Evolutionary conservation across 2,797 vertebrate species (phyloP).

Genomic region (Paguma larvata): DNA sequence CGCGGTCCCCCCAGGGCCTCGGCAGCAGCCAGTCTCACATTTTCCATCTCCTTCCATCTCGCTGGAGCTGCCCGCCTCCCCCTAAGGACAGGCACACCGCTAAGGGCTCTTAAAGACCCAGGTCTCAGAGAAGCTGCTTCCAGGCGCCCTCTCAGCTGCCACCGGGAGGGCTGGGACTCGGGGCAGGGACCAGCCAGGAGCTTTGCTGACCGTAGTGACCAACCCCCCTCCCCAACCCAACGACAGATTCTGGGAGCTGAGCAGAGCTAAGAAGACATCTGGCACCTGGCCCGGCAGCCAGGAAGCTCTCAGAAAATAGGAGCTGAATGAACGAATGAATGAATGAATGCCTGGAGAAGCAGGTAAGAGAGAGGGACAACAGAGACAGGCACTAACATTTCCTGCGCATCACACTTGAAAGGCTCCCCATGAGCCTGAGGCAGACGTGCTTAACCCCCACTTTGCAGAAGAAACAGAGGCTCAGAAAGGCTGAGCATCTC

Average conservation of each 20-base stretch:
- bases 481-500: neutral
- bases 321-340: neutral
- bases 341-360: neutral
- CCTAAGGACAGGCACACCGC: constrained; percentile 43
- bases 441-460: neutral
- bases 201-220: neutral
- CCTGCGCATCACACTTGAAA: neutral
- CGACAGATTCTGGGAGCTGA: neutral
- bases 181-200: neutral
- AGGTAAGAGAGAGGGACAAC: neutral
- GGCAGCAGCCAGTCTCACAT: constrained; percentile 83
- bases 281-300: neutral
- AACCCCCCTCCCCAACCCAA: neutral
- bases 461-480: neutral
- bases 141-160: neutral
- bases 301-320: neutral
- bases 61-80: constrained; percentile 33
- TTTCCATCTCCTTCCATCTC: constrained; percentile 86
- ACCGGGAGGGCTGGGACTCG: neutral
- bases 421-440: neutral
- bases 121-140: neutral
- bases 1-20: constrained; percentile 74
- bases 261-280: neutral
- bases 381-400: neutral
- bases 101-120: constrained; percentile 71